Evolutionary conservation across 2,888 invertebrate genomes (phyloP).

Genomic region (Liopterus haemorrhoidalis): DNA sequence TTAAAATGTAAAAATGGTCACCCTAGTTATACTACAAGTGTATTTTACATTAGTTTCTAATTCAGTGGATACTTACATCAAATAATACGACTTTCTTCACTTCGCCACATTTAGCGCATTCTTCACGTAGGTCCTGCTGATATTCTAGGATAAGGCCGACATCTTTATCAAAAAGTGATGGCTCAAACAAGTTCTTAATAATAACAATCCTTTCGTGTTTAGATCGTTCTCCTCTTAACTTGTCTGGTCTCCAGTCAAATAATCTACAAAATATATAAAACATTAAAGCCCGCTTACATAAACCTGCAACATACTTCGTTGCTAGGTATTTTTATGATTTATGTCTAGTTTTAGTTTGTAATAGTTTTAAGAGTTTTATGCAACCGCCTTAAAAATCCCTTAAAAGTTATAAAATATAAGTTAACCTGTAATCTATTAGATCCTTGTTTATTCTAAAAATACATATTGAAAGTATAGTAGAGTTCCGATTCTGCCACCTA

Average conservation of each 20-base stretch:
- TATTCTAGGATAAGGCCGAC: constrained; percentile 85
- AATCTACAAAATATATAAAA: constrained; percentile 59
- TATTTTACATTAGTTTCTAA: too few species aligned
- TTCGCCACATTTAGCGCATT: constrained; percentile 85
- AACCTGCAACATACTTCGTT: too few species aligned
- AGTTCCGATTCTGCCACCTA: too few species aligned
- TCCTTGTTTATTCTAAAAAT: too few species aligned
- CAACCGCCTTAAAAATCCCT: too few species aligned
- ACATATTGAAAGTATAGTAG: too few species aligned
- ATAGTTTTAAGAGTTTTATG: too few species aligned
- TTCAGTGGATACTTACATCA: constrained; percentile 61
- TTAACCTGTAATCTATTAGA: too few species aligned
- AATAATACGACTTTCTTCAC: constrained; percentile 86
- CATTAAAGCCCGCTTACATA: too few species aligned
- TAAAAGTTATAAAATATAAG: too few species aligned
- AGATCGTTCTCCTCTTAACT: constrained; percentile 74
- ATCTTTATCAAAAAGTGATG: constrained; percentile 82
- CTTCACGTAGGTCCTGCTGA: constrained; percentile 82
- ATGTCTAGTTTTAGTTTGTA: too few species aligned
- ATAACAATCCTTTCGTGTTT: constrained; percentile 89
- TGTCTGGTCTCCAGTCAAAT: constrained; percentile 96
- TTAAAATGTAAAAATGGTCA: constrained; percentile 3
- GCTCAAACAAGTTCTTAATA: constrained; percentile 87
- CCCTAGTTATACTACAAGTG: neutral
- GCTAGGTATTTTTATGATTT: too few species aligned